Percentiles rank a stretch among this genome's conserved stretches.
Evolutionary conservation across 2,888 invertebrate genomes (phyloP).

Genomic region (Watsonalla binaria): DNA sequence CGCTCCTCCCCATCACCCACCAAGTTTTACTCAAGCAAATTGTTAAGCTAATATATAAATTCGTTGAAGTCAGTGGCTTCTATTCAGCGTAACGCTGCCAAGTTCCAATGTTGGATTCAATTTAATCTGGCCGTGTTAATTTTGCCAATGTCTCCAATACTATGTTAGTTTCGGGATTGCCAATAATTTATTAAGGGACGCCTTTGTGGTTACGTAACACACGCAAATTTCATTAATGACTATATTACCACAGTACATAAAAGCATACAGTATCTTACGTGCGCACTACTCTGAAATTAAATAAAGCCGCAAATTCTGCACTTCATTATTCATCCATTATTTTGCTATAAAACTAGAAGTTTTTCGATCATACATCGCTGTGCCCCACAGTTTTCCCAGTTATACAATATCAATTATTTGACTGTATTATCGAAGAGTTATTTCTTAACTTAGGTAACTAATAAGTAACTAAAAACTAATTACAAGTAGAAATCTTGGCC

Average conservation of each 20-base stretch:
- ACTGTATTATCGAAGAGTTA: too few species aligned
- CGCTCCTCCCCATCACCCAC: slow-evolving; percentile 17
- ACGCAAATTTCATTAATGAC: slow-evolving; percentile 38
- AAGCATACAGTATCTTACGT: not conserved
- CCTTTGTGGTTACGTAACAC: slow-evolving; percentile 24
- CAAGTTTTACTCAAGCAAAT: slow-evolving; percentile 39
- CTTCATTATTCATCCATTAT: too few species aligned
- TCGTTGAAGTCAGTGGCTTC: slow-evolving; percentile 46
- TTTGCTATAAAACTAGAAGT: too few species aligned
- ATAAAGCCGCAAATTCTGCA: too few species aligned
- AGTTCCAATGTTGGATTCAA: slow-evolving; percentile 44
- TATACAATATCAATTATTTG: too few species aligned
- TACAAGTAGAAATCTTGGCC: too few species aligned
- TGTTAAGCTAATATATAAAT: slow-evolving; percentile 55
- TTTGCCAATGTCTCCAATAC: slow-evolving; percentile 26
- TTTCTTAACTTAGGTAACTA: too few species aligned
- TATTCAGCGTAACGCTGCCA: slow-evolving; percentile 23
- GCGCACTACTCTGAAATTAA: too few species aligned
- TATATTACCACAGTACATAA: slow-evolving; percentile 11
- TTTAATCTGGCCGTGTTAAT: slow-evolving; percentile 46
- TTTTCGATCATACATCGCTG: too few species aligned
- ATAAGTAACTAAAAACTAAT: too few species aligned
- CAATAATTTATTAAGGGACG: slow-evolving; percentile 32
- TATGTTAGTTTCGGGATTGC: slow-evolving; percentile 22
- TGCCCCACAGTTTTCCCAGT: too few species aligned